Evolutionary conservation across 2,888 invertebrate species (phyloP).

Genomic region (Synanthedon vespiformis): DNA sequence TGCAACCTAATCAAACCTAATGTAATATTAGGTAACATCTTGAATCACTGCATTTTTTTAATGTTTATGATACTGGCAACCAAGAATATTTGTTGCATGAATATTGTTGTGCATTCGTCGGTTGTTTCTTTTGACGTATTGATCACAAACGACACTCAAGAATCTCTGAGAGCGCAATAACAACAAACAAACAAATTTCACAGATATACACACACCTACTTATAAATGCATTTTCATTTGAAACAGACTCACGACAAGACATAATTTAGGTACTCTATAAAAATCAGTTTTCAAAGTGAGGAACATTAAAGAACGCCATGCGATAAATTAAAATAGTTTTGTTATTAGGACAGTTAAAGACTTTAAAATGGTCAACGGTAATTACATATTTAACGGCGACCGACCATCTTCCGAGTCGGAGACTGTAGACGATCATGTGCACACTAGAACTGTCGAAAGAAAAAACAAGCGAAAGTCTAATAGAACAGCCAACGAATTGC

Average conservation of each 20-base stretch:
- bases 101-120: background rate
- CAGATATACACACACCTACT: background rate
- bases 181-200: conserved; percentile 49
- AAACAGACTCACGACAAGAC: too few relatives aligned
- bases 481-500: conserved; percentile 46
- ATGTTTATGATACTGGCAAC: background rate
- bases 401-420: conserved; percentile 55
- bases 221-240: too few relatives aligned
- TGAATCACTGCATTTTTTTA: background rate
- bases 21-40: too few relatives aligned
- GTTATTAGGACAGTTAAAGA: too few relatives aligned
- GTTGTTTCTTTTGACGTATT: background rate
- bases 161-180: conserved; percentile 1
- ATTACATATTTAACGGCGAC: conserved; percentile 58
- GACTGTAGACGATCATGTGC: conserved; percentile 56
- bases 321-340: too few relatives aligned
- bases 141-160: background rate
- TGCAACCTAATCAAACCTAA: too few relatives aligned
- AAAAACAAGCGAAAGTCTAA: conserved; percentile 42
- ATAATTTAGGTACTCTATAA: too few relatives aligned
- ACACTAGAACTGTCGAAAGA: conserved; percentile 41
- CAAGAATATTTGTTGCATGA: background rate
- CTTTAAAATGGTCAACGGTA: conserved; percentile 60
- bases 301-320: too few relatives aligned
- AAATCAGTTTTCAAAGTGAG: too few relatives aligned